Percentiles rank a stretch among this genome's conserved stretches.
Conservation (phyloP, 2,888 invertebrate genomes). For the Melieria crassipennis region DNA sequence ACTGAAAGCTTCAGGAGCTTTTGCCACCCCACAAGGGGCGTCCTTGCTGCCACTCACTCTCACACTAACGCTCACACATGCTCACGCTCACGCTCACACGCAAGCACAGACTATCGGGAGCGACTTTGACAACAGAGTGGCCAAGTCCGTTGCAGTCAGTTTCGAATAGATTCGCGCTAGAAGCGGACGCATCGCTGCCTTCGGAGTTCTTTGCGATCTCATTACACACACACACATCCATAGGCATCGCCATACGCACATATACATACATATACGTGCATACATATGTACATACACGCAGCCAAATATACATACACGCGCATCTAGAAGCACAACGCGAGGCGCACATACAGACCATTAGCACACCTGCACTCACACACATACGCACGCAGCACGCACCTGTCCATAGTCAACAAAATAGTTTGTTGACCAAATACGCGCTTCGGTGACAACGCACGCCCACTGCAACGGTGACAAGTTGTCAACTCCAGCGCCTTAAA, state of each 20-base stretch:
- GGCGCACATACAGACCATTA: not conserved
- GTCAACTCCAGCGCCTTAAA: too few relatives aligned
- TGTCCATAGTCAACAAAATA: not conserved
- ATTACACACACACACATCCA: conserved; percentile 10
- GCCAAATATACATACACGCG: not conserved
- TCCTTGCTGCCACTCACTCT: not conserved
- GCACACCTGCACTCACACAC: not conserved
- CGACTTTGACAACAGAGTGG: too few relatives aligned
- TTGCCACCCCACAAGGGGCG: not conserved
- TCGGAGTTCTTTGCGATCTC: not conserved
- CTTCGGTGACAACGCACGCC: not conserved
- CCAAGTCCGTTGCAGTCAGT: not conserved
- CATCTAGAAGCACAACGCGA: not conserved
- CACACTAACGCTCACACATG: not conserved
- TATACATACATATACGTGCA: conserved; percentile 23
- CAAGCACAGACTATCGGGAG: not conserved
- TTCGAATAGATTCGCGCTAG: conserved; percentile 12
- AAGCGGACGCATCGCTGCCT: conserved; percentile 4
- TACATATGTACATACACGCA: conserved; percentile 26
- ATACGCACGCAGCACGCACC: not conserved
- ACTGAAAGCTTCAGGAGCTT: conserved; percentile 23
- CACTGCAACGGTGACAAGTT: too few relatives aligned
- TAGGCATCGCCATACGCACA: conserved; percentile 10
- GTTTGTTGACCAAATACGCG: not conserved
- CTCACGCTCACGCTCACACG: not conserved